Percentiles rank a stretch among this genome's conserved stretches.
Evolutionary conservation across 1,140 invertebrate species (phyloP).

Genomic region (Rhopalosiphum padi): DNA sequence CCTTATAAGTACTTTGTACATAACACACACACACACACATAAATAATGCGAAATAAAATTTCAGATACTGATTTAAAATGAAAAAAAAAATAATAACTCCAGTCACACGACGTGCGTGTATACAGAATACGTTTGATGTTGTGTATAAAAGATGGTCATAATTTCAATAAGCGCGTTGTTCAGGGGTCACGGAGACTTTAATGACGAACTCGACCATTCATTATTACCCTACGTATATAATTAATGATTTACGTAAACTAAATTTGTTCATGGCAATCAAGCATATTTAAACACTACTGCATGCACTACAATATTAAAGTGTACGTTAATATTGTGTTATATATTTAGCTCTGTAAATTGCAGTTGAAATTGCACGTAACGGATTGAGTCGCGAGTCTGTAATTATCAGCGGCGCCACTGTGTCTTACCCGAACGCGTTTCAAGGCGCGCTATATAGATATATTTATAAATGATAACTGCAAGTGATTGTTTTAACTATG

Average conservation of each 20-base stretch:
- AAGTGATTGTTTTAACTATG: background rate
- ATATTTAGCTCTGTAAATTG: background rate
- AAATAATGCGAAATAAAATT: background rate
- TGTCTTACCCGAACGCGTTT: background rate
- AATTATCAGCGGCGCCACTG: slow-evolving; percentile 30
- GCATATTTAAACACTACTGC: background rate
- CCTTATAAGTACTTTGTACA: background rate
- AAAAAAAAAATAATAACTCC: background rate
- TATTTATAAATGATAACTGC: background rate
- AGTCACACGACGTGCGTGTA: background rate
- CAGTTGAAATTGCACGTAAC: background rate
- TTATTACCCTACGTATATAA: background rate
- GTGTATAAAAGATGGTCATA: background rate
- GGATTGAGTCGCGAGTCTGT: background rate
- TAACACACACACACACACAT: no score
- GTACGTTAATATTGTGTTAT: background rate
- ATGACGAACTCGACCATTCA: background rate
- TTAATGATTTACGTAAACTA: background rate
- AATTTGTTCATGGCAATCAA: background rate
- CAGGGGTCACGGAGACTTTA: slow-evolving; percentile 22
- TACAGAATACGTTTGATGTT: background rate
- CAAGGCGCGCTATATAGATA: background rate
- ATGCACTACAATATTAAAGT: background rate
- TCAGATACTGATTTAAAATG: background rate
- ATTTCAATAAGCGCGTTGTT: background rate